Conservation (phyloP, 2,797 vertebrate species). For the Heterohyrax brucei region DNA sequence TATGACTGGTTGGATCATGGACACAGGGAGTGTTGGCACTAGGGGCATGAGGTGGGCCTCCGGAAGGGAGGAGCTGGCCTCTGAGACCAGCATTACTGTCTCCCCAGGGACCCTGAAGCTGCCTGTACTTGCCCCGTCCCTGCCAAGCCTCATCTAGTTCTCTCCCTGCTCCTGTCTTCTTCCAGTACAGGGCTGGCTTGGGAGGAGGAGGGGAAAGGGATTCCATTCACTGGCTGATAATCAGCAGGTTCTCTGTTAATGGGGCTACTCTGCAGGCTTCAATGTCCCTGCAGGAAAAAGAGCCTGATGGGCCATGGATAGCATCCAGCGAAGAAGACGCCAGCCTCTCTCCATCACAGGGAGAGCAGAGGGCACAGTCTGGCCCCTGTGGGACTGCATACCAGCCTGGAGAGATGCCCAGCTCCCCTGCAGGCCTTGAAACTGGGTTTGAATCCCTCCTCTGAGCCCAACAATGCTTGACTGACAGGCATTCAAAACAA, state of each 20-base stretch:
- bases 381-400: neutral
- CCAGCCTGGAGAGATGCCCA: neutral
- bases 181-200: accelerated
- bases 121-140: accelerated
- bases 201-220: neutral
- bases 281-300: neutral
- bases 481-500: neutral
- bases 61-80: neutral
- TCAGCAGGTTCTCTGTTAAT: neutral
- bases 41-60: neutral
- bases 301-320: too few relatives aligned
- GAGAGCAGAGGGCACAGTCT: neutral
- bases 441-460: neutral
- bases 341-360: neutral
- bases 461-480: neutral
- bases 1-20: neutral
- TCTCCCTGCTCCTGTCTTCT: neutral
- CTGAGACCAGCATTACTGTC: neutral
- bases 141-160: neutral
- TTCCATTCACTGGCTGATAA: accelerated
- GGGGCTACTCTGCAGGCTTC: neutral
- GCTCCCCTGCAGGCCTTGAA: neutral
- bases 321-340: neutral
- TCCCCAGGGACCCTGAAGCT: neutral
- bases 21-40: neutral